Evolutionary conservation across 2,113 vertebrate species (phyloP), one percentile per base, ranked within the genome.

Genomic region (Bos indicus): DNA sequence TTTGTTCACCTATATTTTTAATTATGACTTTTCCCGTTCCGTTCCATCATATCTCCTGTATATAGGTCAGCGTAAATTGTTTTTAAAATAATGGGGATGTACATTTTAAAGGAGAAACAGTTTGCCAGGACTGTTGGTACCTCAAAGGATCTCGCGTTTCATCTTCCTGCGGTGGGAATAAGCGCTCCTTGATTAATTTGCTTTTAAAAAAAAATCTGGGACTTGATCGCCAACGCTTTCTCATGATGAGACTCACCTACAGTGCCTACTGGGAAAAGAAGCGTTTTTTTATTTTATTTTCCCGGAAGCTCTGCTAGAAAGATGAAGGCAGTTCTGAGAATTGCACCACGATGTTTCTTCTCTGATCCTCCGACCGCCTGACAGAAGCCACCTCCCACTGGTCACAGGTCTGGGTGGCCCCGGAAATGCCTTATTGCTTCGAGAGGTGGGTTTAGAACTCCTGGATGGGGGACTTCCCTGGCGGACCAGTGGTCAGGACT

Each of bases 401-500:
- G 23, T 2, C 21, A 54, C 16, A 5, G 7, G 19, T 43, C 6
- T 0, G 3, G 1, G 12, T 17, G 51, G 30, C 54, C 40, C 8
- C 2, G 1, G 7, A 77, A 21, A 14, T 0, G 15, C 64, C 30
- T 3, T 3, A 8, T 9, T 16, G 43, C 26, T 1, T 0, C 1
- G 5, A 25, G 15, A 40, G 3, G 21, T 2, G 26, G 43, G 2
- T 8, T 26, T 2, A 23, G 3, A 43, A 15, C 0, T 6, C 67
- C 14, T 21, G 5, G 15, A 1, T 26, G 71, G 1, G 36, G 71
- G 3, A 0, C 36, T 17, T 77, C 36, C 36, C 71, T 26, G 23
- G 71, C 0, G 1, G n/a, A 23, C 67, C 19, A 71, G 10, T 1
- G 10, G n/a, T 71, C 19, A 71, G 67, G 36, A 77, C 36, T 77